These are phyloP conservation scores for Uria aalge DNA, from an alignment of 2,113 vertebrate species.

Conservation along the genomic window DNA sequence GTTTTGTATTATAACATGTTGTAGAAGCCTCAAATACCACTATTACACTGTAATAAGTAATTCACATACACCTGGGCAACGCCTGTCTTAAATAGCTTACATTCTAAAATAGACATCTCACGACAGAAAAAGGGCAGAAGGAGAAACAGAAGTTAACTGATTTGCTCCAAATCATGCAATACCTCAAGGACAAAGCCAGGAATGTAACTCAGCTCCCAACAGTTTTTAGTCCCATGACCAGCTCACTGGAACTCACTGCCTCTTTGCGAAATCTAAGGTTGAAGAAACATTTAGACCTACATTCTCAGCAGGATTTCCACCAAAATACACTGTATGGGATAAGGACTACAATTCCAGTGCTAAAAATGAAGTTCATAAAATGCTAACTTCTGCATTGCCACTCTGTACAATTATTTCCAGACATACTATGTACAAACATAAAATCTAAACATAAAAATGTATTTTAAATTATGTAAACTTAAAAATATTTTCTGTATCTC, in stretches of 20 bases:
- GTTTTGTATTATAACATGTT: background rate
- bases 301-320: background rate
- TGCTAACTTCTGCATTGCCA: background rate
- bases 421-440: background rate
- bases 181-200: background rate
- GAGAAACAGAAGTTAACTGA: background rate
- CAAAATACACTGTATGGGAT: background rate
- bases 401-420: background rate
- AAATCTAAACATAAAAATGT: background rate
- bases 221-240: background rate
- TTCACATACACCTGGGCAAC: rapidly evolving
- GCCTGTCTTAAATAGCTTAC: background rate
- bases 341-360: background rate
- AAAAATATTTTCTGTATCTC: background rate
- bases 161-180: background rate
- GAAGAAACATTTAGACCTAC: background rate
- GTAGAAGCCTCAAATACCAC: background rate
- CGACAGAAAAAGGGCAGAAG: background rate
- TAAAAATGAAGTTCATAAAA: background rate
- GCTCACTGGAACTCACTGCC: background rate
- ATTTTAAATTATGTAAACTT: background rate
- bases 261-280: background rate
- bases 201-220: background rate
- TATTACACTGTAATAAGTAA: rapidly evolving
- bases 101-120: rapidly evolving